A percentile compares a stretch with the other conserved stretches of the same genome.
Evolutionary conservation across 2,888 invertebrate species (phyloP).

Genomic region (Conops quadrifasciatus): DNA sequence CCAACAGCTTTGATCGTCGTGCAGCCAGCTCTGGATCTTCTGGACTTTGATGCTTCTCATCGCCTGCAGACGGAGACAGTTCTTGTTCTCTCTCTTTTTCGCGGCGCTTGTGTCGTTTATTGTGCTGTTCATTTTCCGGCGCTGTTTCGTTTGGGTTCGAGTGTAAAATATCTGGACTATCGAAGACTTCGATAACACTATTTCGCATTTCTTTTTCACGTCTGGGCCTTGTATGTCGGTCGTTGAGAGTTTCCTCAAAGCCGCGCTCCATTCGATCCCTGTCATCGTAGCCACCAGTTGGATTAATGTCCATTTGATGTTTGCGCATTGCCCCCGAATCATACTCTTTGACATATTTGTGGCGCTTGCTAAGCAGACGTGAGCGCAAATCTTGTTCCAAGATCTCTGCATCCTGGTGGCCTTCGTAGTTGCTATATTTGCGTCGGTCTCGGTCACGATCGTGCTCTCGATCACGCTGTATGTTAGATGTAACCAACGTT

Average conservation of each 20-base stretch:
- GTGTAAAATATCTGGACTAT: constrained; percentile 64
- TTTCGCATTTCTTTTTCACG: constrained; percentile 47
- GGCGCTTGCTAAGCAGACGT: constrained; percentile 75
- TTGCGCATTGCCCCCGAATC: constrained; percentile 22
- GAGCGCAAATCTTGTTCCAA: constrained; percentile 80
- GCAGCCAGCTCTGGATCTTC: constrained; percentile 68
- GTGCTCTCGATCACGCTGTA: constrained; percentile 26
- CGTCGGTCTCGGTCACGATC: constrained; percentile 38
- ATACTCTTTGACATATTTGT: constrained; percentile 71
- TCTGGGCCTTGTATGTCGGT: constrained; percentile 47
- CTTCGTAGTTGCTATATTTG: constrained; percentile 52
- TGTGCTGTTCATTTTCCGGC: constrained; percentile 43
- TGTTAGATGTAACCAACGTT: constrained; percentile 29
- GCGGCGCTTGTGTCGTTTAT: constrained; percentile 53
- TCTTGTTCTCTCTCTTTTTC: constrained; percentile 48
- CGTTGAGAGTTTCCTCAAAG: constrained; percentile 43
- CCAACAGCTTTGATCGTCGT: constrained; percentile 74
- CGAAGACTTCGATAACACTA: constrained; percentile 65
- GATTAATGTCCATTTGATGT: constrained; percentile 5
- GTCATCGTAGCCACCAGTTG: constrained; percentile 35
- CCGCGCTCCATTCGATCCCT: constrained; percentile 44
- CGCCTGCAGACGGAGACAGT: background rate
- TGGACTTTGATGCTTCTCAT: constrained; percentile 49
- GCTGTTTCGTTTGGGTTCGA: constrained; percentile 28
- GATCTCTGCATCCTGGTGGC: constrained; percentile 67